Conservation (phyloP, 2,797 vertebrate genomes). For the Cottoperca gobio region DNA sequence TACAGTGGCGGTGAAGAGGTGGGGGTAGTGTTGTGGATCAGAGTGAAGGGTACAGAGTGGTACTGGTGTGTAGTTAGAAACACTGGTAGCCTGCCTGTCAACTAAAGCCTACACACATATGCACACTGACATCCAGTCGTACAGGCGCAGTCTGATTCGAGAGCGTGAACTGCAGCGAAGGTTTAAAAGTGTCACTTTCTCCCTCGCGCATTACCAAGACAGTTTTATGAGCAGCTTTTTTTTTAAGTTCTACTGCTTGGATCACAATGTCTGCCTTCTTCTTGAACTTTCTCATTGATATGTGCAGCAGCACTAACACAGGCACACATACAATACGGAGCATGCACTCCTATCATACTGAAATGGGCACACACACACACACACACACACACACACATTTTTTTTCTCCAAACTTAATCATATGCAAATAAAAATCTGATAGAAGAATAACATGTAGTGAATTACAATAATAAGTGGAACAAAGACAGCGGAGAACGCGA, state of each 20-base stretch:
- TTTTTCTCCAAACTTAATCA: conserved; percentile 10
- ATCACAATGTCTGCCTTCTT: conserved; percentile 10
- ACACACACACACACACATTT: not conserved
- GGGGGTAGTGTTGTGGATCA: conserved; percentile 36
- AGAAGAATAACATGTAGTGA: conserved; percentile 33
- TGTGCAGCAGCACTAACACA: not conserved
- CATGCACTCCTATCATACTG: not conserved
- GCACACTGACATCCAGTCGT: conserved; percentile 41
- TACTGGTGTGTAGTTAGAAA: conserved; percentile 57
- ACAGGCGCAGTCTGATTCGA: conserved; percentile 25
- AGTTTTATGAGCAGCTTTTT: conserved; percentile 24
- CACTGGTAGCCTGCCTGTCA: conserved; percentile 54
- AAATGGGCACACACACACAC: too few relatives aligned
- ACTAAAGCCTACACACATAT: conserved; percentile 24
- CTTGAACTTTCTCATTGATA: not conserved
- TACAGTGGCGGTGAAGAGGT: not conserved
- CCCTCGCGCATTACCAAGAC: conserved; percentile 17
- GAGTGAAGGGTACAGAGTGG: conserved; percentile 45
- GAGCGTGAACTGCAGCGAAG: conserved; percentile 18
- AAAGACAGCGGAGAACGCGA: conserved; percentile 14
- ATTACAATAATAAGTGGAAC: conserved; percentile 50
- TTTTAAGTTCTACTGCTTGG: conserved; percentile 18
- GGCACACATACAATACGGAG: not conserved
- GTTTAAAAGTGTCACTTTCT: conserved; percentile 36
- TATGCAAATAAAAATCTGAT: conserved; percentile 37